Evolutionary conservation across 1,140 invertebrate genomes (phyloP).

Genomic region (Dinothrombium tinctorium): DNA sequence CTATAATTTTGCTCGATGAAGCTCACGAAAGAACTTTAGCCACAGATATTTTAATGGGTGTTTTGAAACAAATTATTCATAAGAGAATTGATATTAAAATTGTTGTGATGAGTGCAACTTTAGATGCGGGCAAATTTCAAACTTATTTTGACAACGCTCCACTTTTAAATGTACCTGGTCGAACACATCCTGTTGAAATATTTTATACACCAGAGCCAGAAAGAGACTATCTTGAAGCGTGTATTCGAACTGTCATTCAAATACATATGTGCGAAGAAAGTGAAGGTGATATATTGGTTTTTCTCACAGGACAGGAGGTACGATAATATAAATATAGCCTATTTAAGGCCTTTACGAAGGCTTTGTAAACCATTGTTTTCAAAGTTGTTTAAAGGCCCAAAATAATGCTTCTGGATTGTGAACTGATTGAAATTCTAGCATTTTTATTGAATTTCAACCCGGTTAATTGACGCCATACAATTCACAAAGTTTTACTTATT

Average conservation of each 20-base stretch:
- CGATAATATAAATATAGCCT: conserved; percentile 7
- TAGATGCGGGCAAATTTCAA: conserved; percentile 98
- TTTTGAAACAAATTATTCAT: conserved; percentile 88
- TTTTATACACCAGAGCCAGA: conserved; percentile 98
- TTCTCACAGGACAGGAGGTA: conserved; percentile 70
- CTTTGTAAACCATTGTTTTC: neutral
- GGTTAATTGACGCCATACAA: no score
- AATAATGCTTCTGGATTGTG: conserved; percentile 2
- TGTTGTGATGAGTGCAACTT: conserved; percentile 96
- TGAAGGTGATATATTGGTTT: conserved; percentile 73
- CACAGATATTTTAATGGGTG: conserved; percentile 97
- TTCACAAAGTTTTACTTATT: neutral
- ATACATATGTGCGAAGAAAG: conserved; percentile 98
- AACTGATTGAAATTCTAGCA: neutral
- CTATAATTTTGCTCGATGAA: conserved; percentile 83
- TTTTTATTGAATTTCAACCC: no score
- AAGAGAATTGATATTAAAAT: conserved; percentile 83
- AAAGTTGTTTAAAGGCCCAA: neutral
- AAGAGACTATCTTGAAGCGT: conserved; percentile 90
- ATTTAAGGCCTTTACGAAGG: no score
- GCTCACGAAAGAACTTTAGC: conserved; percentile 96
- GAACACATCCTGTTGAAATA: conserved; percentile 91
- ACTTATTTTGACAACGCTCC: conserved; percentile 96
- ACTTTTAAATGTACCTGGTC: conserved; percentile 88
- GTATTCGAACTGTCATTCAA: conserved; percentile 92